Base-by-base conservation (phyloP, 2,797 vertebrate species). In the Syngnathus rostellatus region DNA sequence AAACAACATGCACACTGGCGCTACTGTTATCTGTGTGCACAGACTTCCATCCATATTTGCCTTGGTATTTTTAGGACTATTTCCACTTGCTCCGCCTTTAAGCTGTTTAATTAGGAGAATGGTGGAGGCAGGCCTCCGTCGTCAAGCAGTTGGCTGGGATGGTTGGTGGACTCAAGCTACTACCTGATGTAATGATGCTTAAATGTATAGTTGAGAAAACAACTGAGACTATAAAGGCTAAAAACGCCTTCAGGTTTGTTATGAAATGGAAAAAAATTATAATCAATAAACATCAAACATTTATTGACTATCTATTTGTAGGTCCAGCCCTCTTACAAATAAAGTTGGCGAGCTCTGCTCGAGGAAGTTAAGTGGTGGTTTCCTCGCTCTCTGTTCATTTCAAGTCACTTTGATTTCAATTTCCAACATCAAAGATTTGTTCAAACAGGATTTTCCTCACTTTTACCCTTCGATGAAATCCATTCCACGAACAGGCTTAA, bases 21-120 rank as follows among this genome's bases (percentile, higher is more conserved):
- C 76, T 70, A 80, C 66, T 79, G 78, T 84, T 89, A 89, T 90
- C 86, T 77, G 54, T 70, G 54, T 79, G 70, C 77, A 78, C 79
- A 85, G 82, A 86, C 64, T 67, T 68, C 69, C 68, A 72, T 65
- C 69, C 73, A 71, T 70, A 67, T 84, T 80, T 83, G 69, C 72
- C 67, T n/a, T 61, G 78, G 76, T 86, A 76, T 84, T 85, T 89
- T 88, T 83, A 86, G 78, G 60, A 1, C 41, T 72, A 76, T 83
- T 88, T 90, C 79, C 78, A 82, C 72, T 81, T 37, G 37, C 37
- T 76, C n/a, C 66, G 43, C 70, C 65, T 62, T 74, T n/a, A 63
- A 67, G 69, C 62, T 78, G 72, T 77, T 76, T 71, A 65, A 80
- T 73, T 70, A 75, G 64, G 41, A 54, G 41, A 23, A 38, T 57